phyloP scores from a whole-genome alignment of 53 echinoderm and acorn worm genomes.

The Paelopatides confundens region DNA sequence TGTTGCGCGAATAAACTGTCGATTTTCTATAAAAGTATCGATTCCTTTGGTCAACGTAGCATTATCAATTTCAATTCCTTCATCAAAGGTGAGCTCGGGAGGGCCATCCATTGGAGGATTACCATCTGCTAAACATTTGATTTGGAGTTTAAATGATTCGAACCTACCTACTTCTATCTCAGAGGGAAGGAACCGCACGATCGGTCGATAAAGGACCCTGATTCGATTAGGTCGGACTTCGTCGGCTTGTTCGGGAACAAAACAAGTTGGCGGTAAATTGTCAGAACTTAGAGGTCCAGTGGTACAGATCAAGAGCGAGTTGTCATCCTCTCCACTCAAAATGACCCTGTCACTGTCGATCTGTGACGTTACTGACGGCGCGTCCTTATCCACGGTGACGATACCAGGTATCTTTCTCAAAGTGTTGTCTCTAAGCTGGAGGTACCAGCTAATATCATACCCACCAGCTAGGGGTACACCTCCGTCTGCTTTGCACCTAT shows the following conservation, averaged over 20 bases:
- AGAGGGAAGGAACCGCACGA: constrained; percentile 21
- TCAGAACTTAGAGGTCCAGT: not conserved
- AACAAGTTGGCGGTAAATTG: not conserved
- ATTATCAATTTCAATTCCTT: not conserved
- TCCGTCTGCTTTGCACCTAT: not conserved
- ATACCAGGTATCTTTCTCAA: not conserved
- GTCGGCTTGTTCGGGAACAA: not conserved
- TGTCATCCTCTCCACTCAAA: not conserved
- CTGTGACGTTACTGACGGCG: not conserved
- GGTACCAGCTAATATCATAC: constrained; percentile 3
- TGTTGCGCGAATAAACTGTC: not conserved
- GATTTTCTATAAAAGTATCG: not conserved
- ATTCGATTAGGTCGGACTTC: not conserved
- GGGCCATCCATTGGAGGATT: not conserved
- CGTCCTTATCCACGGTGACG: not conserved
- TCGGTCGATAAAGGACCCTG: not conserved
- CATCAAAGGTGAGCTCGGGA: not conserved
- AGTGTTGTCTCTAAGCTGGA: constrained; percentile 9
- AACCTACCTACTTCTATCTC: constrained; percentile 40
- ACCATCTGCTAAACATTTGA: constrained; percentile 17
- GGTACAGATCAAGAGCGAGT: constrained; percentile 6
- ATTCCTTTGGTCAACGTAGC: not conserved
- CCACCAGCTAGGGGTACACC: constrained; percentile 16
- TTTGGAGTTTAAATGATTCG: not conserved
- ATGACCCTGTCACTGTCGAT: not conserved